A percentile compares a stretch with the other conserved stretches of the same genome.
These are phyloP conservation scores for Montifringilla adamsi DNA, from an alignment of 2,113 vertebrate species.

Conservation along the genomic window DNA sequence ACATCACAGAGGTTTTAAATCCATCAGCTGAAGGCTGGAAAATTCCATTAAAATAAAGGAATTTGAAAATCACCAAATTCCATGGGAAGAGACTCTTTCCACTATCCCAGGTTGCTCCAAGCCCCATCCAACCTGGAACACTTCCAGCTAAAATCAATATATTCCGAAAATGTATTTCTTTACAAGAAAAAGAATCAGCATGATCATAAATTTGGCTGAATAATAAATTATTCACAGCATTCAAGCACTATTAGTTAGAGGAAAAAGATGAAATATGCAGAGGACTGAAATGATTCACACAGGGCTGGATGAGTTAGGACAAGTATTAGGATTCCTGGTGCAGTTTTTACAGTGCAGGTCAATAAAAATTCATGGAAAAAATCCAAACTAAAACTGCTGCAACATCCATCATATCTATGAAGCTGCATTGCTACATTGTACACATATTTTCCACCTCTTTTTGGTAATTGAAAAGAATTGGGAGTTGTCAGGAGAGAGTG, in stretches of 20 bases:
- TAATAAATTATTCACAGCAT: not conserved
- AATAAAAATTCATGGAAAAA: constrained; percentile 15
- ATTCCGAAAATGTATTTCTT: not conserved
- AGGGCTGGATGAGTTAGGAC: not conserved
- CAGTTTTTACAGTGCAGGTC: not conserved
- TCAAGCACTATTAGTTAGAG: not conserved
- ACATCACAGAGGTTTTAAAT: constrained; percentile 54
- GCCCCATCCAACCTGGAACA: not conserved
- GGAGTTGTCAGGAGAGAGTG: not conserved
- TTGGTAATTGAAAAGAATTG: not conserved
- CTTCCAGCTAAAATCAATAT: not conserved
- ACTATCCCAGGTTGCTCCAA: not conserved
- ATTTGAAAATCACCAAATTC: not conserved
- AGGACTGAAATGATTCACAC: not conserved
- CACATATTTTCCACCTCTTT: not conserved
- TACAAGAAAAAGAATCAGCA: not conserved
- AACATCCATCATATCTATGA: not conserved
- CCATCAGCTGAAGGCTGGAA: constrained; percentile 61
- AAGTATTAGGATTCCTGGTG: not conserved
- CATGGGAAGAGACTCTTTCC: not conserved
- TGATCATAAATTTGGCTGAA: not conserved
- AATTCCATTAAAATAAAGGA: constrained; percentile 11
- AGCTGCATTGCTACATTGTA: not conserved
- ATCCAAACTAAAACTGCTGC: not conserved
- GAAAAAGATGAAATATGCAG: not conserved